A percentile compares a stretch with the other conserved stretches of the same genome.
These are phyloP conservation scores for Eulemur rubriventer DNA, from an alignment of 2,797 vertebrate species.

Conservation along the genomic window DNA sequence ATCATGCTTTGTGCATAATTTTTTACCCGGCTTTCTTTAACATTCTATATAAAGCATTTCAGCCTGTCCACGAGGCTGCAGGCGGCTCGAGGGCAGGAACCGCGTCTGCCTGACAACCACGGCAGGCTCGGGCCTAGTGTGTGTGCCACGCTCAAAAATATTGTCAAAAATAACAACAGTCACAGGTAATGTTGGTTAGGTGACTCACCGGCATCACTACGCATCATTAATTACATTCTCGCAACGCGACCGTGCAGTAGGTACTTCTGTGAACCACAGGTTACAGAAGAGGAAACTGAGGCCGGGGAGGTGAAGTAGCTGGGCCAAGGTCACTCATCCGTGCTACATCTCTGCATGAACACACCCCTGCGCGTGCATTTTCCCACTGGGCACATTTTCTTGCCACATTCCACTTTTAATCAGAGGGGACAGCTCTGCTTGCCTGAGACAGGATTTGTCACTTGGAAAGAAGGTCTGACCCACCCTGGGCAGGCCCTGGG, in stretches of 20 bases:
- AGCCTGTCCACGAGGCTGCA: not conserved
- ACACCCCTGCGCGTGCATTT: not conserved
- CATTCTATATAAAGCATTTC: slow-evolving; percentile 47
- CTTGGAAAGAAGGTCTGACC: not conserved
- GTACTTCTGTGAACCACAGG: not conserved
- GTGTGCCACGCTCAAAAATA: not conserved
- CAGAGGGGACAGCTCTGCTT: not conserved
- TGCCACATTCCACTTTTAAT: not conserved
- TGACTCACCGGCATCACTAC: not conserved
- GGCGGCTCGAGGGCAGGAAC: not conserved
- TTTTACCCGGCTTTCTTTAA: slow-evolving; percentile 52
- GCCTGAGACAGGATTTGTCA: not conserved
- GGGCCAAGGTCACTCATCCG: not conserved
- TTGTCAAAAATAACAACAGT: not conserved
- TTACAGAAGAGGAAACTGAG: not conserved
- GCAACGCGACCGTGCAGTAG: not conserved
- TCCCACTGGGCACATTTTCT: not conserved
- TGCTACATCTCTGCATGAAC: not conserved
- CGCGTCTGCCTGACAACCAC: not conserved
- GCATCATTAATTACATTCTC: not conserved
- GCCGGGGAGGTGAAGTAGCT: not conserved
- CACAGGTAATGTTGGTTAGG: not conserved
- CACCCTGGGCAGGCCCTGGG: not conserved
- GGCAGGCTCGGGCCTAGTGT: not conserved
- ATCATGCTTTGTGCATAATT: slow-evolving; percentile 62